These are phyloP conservation scores for Bufo bufo DNA, from an alignment of 2,113 vertebrate species.

Conservation along the genomic window DNA sequence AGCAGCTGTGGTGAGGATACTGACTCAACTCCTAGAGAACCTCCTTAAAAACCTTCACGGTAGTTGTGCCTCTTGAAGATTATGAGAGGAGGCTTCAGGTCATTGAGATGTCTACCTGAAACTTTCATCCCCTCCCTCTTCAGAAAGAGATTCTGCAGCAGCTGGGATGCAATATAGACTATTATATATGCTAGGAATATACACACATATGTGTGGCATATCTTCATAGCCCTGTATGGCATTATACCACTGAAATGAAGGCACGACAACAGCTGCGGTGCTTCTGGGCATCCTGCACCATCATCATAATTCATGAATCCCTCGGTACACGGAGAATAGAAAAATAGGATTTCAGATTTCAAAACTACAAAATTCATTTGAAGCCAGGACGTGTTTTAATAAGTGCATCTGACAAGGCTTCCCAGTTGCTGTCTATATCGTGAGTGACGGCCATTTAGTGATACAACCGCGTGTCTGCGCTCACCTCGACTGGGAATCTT, in stretches of 20 bases:
- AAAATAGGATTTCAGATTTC: background rate
- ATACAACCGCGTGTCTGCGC: conserved; percentile 59
- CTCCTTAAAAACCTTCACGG: no score
- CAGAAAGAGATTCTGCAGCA: background rate
- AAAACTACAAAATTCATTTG: background rate
- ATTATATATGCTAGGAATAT: no score
- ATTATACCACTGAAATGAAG: background rate
- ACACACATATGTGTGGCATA: background rate
- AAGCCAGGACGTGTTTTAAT: background rate
- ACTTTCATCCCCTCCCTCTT: background rate
- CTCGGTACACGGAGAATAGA: background rate
- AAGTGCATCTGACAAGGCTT: conserved; percentile 4
- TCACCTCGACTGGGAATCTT: conserved; percentile 93
- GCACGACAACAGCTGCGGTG: background rate
- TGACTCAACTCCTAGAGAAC: no score
- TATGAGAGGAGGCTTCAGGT: background rate
- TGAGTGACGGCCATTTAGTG: conserved; percentile 11
- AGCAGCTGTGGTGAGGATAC: no score
- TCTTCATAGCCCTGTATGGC: background rate
- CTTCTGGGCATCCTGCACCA: background rate
- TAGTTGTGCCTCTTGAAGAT: background rate
- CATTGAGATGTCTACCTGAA: background rate
- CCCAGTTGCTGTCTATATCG: background rate
- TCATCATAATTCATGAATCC: background rate
- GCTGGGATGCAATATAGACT: background rate